Percentiles rank a stretch among this genome's conserved stretches.
These are phyloP conservation scores for Orthonyx spaldingii DNA, from an alignment of 2,113 vertebrate genomes.

Conservation along the genomic window DNA sequence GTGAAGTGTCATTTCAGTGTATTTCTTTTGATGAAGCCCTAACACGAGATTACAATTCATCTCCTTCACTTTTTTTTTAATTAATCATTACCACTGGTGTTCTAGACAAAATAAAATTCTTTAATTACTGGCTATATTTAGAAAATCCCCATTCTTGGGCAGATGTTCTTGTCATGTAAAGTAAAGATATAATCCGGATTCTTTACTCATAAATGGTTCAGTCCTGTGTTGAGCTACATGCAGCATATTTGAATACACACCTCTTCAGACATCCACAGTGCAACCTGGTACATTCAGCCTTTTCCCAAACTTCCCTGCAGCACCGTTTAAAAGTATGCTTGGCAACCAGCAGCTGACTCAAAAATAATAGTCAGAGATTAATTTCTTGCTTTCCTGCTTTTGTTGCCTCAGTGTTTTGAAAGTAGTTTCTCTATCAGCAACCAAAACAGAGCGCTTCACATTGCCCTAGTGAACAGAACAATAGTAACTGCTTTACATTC, in stretches of 20 bases:
- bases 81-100: neutral
- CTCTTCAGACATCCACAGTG: neutral
- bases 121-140: neutral
- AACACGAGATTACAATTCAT: neutral
- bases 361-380: neutral
- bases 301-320: neutral
- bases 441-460: accelerated
- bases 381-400: neutral
- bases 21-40: neutral
- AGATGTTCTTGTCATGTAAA: accelerated
- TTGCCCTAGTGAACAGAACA: neutral
- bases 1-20: neutral
- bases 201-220: neutral
- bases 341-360: neutral
- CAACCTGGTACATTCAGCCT: neutral
- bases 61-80: neutral
- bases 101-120: neutral
- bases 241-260: accelerated
- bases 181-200: neutral
- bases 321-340: neutral
- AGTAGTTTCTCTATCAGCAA: neutral
- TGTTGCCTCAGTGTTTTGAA: neutral
- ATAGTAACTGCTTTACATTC: neutral
- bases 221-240: neutral
- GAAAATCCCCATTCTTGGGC: neutral